Conservation (phyloP, 2,888 invertebrate species). For the Julus scanicus region DNA sequence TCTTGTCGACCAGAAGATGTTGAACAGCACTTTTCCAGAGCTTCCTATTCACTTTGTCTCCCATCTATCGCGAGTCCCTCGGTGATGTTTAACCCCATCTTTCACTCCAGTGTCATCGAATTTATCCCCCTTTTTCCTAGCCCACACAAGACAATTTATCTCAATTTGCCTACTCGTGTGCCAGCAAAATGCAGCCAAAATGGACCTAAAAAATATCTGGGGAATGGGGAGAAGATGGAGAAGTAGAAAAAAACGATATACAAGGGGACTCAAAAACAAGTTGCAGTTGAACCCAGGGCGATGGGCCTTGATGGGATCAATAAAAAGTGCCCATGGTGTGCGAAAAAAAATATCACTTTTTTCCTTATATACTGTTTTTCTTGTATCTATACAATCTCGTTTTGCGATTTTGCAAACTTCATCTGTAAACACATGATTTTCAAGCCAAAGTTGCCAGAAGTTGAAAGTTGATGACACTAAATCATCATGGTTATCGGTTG, state of each 20-base stretch:
- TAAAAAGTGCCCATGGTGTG: background rate
- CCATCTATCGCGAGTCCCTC: constrained; percentile 34
- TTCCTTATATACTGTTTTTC: no score
- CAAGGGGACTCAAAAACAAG: background rate
- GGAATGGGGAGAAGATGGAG: constrained; percentile 10
- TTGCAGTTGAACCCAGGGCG: background rate
- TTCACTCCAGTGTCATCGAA: constrained; percentile 48
- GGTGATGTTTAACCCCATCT: constrained; percentile 51
- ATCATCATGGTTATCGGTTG: no score
- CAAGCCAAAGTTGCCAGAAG: no score
- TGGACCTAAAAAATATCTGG: constrained; percentile 31
- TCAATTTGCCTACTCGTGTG: constrained; percentile 43
- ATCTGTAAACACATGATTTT: no score
- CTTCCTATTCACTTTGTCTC: constrained; percentile 28
- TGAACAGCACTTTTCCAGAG: constrained; percentile 10
- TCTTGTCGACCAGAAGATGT: constrained; percentile 28
- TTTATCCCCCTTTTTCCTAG: constrained; percentile 43
- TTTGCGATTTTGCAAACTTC: no score
- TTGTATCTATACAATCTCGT: no score
- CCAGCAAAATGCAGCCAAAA: constrained; percentile 48
- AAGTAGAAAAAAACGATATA: background rate
- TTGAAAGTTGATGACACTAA: no score
- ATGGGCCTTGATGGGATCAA: background rate
- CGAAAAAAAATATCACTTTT: background rate
- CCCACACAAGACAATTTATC: constrained; percentile 52